Evolutionary conservation across 2,888 invertebrate species (phyloP).

Genomic region (Lacanobia wlatinum): DNA sequence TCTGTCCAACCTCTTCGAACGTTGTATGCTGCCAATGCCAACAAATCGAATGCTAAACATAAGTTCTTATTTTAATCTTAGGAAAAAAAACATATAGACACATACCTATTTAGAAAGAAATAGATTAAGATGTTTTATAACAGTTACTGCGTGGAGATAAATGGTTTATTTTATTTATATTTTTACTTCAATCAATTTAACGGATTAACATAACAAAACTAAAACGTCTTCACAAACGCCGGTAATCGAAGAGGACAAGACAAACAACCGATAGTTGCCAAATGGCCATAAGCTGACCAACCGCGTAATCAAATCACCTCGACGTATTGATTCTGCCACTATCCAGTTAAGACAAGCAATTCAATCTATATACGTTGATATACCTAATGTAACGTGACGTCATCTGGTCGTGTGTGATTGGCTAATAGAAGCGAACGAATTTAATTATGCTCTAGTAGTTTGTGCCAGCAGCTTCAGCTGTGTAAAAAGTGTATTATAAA

Average conservation of each 20-base stretch:
- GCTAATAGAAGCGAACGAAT: background rate
- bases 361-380: background rate
- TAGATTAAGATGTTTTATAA: no score
- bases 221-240: no score
- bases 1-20: no score
- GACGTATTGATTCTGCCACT: constrained; percentile 1
- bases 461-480: background rate
- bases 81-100: no score
- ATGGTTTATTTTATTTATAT: no score
- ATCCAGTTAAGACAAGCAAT: background rate
- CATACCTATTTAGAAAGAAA: no score
- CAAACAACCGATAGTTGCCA: background rate
- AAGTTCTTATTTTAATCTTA: no score
- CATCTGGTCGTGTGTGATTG: background rate
- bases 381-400: constrained; percentile 9
- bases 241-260: background rate
- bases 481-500: background rate
- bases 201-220: no score
- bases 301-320: background rate
- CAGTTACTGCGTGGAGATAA: no score
- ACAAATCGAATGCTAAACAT: no score
- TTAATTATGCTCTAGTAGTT: background rate
- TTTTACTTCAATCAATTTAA: no score
- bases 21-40: no score
- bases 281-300: background rate